phyloP scores from a whole-genome alignment of 2,888 invertebrate species.

The Cephalotes varians region DNA sequence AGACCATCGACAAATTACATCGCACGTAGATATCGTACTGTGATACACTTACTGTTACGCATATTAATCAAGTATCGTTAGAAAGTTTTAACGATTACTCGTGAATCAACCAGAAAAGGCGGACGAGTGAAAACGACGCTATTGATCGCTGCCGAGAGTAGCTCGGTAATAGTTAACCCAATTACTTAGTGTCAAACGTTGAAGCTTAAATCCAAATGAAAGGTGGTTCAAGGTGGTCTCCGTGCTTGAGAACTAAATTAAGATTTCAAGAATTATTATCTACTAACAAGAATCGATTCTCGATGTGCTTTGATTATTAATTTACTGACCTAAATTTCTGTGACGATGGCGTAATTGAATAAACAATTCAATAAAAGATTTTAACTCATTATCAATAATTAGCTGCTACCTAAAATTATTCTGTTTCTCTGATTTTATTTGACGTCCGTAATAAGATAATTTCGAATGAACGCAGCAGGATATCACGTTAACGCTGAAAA shows the following conservation, averaged over 20 bases:
- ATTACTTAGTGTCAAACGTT: constrained; percentile 35
- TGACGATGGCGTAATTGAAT: not conserved
- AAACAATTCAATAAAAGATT: not conserved
- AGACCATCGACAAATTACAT: constrained; percentile 23
- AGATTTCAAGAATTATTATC: constrained; percentile 28
- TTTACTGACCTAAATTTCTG: not conserved
- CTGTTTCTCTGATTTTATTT: not conserved
- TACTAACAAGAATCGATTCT: constrained; percentile 13
- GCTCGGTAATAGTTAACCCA: constrained; percentile 47
- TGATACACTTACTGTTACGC: constrained; percentile 46
- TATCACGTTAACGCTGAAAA: not conserved
- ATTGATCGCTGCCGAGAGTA: constrained; percentile 50
- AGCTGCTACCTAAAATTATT: not conserved
- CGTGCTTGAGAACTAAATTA: not conserved
- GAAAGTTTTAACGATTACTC: constrained; percentile 78
- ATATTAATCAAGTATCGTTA: constrained; percentile 75
- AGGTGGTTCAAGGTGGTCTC: constrained; percentile 34
- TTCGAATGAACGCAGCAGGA: not conserved
- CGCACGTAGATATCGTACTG: constrained; percentile 36
- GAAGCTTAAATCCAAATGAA: constrained; percentile 13
- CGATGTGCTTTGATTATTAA: not conserved
- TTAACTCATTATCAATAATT: not conserved
- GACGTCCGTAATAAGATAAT: not conserved
- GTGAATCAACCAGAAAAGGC: constrained; percentile 75
- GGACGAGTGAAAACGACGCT: constrained; percentile 63